Percentiles rank a stretch among this genome's conserved stretches.
These are phyloP conservation scores for Erebia aethiops DNA, from an alignment of 2,888 invertebrate genomes.

Conservation along the genomic window DNA sequence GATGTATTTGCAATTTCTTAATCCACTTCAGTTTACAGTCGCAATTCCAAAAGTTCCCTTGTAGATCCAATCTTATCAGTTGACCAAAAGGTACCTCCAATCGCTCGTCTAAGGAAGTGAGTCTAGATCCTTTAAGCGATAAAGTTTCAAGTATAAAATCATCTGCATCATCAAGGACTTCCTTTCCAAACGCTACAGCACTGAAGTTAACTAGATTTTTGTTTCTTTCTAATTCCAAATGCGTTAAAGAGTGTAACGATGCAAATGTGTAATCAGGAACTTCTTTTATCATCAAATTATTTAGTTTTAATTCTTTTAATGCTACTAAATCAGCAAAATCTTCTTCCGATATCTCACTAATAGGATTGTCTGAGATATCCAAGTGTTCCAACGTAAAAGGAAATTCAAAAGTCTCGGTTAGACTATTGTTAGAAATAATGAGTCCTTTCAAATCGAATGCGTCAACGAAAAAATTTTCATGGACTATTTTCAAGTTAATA, in stretches of 20 bases:
- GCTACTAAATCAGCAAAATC: slow-evolving; percentile 78
- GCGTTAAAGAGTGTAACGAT: slow-evolving; percentile 75
- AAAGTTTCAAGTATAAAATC: slow-evolving; percentile 73
- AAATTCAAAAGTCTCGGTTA: slow-evolving; percentile 79
- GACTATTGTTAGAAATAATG: slow-evolving; percentile 79
- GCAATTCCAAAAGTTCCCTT: slow-evolving; percentile 85
- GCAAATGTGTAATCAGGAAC: slow-evolving; percentile 82
- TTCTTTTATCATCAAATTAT: slow-evolving; percentile 79
- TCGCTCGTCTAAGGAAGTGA: slow-evolving; percentile 64
- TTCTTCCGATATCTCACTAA: slow-evolving; percentile 72
- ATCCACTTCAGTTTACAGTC: slow-evolving; percentile 84
- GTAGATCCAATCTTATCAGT: slow-evolving; percentile 74
- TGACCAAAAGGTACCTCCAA: slow-evolving; percentile 74
- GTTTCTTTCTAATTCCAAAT: slow-evolving; percentile 81
- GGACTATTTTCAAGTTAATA: slow-evolving; percentile 56
- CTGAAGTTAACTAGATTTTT: slow-evolving; percentile 77
- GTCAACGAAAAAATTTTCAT: slow-evolving; percentile 70
- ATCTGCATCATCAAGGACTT: slow-evolving; percentile 64
- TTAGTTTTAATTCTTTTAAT: slow-evolving; percentile 79
- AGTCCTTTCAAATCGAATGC: slow-evolving; percentile 74
- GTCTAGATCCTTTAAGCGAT: slow-evolving; percentile 72
- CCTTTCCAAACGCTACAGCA: slow-evolving; percentile 66
- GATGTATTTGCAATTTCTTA: slow-evolving; percentile 65
- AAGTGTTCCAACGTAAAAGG: slow-evolving; percentile 82
- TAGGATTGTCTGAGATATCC: slow-evolving; percentile 85